These are phyloP conservation scores for Chrysomela aeneicollis DNA, from an alignment of 2,888 invertebrate species.

Conservation along the genomic window DNA sequence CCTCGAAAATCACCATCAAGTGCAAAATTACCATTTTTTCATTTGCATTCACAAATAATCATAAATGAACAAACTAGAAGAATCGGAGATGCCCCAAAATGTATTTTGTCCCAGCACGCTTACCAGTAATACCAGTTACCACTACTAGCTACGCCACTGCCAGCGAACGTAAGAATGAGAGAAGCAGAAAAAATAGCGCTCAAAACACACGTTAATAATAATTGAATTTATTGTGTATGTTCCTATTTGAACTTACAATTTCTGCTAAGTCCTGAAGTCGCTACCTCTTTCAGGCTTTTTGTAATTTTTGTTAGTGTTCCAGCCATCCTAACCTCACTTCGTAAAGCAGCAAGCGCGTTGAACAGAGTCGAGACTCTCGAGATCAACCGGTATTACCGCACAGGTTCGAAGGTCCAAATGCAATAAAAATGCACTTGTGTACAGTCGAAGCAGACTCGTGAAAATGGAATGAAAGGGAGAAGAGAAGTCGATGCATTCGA, in stretches of 20 bases:
- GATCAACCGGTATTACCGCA: background rate
- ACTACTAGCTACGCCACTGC: too few species aligned
- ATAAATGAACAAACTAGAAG: too few species aligned
- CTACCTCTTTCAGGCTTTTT: conserved; percentile 52
- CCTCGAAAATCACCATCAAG: too few species aligned
- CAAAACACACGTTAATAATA: too few species aligned
- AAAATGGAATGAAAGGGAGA: background rate
- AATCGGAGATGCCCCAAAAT: too few species aligned
- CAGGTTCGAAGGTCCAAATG: background rate
- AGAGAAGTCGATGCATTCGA: background rate
- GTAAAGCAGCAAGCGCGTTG: background rate
- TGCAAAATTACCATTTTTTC: too few species aligned
- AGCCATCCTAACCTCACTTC: conserved; percentile 57
- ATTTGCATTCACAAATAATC: too few species aligned
- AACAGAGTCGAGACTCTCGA: too few species aligned
- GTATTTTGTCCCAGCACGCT: too few species aligned
- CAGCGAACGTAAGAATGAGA: background rate
- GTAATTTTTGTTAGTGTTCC: conserved; percentile 59
- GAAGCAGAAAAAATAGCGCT: background rate
- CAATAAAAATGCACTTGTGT: too few species aligned
- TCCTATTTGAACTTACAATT: conserved; percentile 50
- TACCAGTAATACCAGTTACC: too few species aligned
- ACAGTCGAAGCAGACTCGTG: background rate
- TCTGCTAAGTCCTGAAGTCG: conserved; percentile 35
- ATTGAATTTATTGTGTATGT: too few species aligned